phyloP scores from a whole-genome alignment of 2,113 vertebrate species.

The Grus americana region DNA sequence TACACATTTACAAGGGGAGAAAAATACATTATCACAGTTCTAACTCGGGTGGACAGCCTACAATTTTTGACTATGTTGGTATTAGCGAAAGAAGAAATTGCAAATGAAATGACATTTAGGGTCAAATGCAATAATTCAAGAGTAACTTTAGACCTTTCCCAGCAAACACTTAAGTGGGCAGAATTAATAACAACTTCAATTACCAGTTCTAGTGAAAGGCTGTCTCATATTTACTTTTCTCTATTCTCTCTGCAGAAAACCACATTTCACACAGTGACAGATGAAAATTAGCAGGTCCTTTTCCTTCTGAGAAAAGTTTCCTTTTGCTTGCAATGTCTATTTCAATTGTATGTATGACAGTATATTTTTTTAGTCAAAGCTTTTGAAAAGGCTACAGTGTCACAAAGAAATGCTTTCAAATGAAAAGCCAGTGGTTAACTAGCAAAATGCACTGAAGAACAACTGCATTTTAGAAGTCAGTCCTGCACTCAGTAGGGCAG shows the following conservation, averaged over 20 bases:
- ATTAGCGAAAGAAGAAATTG: not conserved
- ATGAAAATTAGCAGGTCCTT: not conserved
- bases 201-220: conserved; percentile 6
- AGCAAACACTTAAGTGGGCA: conserved; percentile 1
- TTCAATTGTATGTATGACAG: not conserved
- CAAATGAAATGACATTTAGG: conserved; percentile 43
- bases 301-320: not conserved
- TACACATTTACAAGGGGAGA: not conserved
- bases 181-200: conserved; percentile 47
- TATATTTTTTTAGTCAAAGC: not conserved
- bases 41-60: not conserved
- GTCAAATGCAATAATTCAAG: conserved; percentile 19
- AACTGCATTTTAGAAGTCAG: not conserved
- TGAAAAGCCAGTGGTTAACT: conserved; percentile 16
- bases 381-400: not conserved
- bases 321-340: not conserved
- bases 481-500: not conserved
- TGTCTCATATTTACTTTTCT: conserved; percentile 28
- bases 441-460: not conserved
- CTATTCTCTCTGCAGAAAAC: not conserved
- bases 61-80: not conserved
- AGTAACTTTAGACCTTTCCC: not conserved
- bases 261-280: conserved; percentile 37
- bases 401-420: not conserved
- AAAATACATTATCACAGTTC: not conserved